A percentile compares a stretch with the other conserved stretches of the same genome.
Evolutionary conservation across 2,797 vertebrate species (phyloP).

Genomic region (Acrossocheilus wenchowensis): DNA sequence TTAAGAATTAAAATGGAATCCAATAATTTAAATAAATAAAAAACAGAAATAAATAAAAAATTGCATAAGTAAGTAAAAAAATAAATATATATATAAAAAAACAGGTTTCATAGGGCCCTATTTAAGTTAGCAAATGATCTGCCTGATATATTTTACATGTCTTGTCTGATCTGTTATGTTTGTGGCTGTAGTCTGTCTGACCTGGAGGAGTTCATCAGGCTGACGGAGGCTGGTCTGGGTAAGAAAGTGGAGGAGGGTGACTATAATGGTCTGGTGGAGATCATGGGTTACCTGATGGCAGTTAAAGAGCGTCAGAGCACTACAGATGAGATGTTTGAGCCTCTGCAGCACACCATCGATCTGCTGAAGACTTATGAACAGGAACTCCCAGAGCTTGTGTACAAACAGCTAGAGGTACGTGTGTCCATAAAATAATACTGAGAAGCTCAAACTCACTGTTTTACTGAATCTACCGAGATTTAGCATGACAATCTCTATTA

Average conservation of each 20-base stretch:
- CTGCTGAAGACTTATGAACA: slow-evolving; percentile 89
- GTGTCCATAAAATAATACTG: not conserved
- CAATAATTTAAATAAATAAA: too few species aligned
- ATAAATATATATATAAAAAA: too few species aligned
- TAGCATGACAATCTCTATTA: not conserved
- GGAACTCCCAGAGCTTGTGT: slow-evolving; percentile 85
- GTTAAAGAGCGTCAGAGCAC: slow-evolving; percentile 85
- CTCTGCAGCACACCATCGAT: slow-evolving; percentile 88
- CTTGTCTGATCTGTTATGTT: not conserved
- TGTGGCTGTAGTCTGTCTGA: slow-evolving; percentile 82
- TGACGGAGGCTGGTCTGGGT: slow-evolving; percentile 76
- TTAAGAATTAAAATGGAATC: too few species aligned
- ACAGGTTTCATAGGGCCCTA: not conserved
- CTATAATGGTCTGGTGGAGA: slow-evolving; percentile 82
- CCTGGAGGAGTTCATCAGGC: slow-evolving; percentile 84
- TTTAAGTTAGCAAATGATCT: not conserved
- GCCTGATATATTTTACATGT: not conserved
- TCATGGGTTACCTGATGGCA: slow-evolving; percentile 89
- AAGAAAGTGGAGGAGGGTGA: slow-evolving; percentile 84
- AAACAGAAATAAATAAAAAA: not conserved
- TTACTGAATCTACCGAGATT: not conserved
- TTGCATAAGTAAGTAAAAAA: too few species aligned
- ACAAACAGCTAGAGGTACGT: slow-evolving; percentile 88
- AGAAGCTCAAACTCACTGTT: not conserved
- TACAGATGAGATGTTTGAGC: slow-evolving; percentile 92